phyloP scores from a whole-genome alignment of 2,888 invertebrate species.

The Lacanobia wlatinum region DNA sequence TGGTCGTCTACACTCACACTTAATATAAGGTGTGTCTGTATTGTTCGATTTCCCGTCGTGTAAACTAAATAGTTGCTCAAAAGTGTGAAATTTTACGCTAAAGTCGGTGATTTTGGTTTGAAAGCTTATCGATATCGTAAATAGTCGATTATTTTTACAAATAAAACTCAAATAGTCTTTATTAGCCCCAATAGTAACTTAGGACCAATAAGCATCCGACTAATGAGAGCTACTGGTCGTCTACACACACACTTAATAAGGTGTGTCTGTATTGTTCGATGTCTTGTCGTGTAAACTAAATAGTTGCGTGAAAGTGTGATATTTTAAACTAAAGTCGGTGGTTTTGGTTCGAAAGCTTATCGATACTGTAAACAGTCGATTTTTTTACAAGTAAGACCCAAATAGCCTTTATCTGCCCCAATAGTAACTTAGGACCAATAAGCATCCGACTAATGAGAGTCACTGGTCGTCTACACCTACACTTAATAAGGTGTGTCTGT shows the following conservation, averaged over 20 bases:
- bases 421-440: slow-evolving; percentile 83
- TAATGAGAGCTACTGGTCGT: slow-evolving; percentile 80
- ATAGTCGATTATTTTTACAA: neutral
- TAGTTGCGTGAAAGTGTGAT: too few relatives aligned
- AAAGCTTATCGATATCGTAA: too few relatives aligned
- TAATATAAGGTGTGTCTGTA: slow-evolving; percentile 56
- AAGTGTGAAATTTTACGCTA: slow-evolving; percentile 34
- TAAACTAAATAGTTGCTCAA: slow-evolving; percentile 24
- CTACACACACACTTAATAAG: slow-evolving; percentile 64
- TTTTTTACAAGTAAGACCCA: too few relatives aligned
- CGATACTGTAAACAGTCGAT: too few relatives aligned
- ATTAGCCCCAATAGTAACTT: slow-evolving; percentile 67
- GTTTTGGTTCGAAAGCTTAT: too few relatives aligned
- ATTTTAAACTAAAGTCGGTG: neutral
- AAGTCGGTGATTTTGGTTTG: neutral
- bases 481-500: slow-evolving; percentile 58
- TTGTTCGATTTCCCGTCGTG: slow-evolving; percentile 41
- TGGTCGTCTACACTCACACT: slow-evolving; percentile 66
- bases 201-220: slow-evolving; percentile 85
- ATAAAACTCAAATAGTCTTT: too few relatives aligned
- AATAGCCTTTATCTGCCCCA: too few relatives aligned
- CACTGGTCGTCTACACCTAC: slow-evolving; percentile 68
- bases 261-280: slow-evolving; percentile 53
- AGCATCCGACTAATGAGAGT: slow-evolving; percentile 85
- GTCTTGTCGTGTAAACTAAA: neutral